Base-by-base conservation (phyloP, 2,113 vertebrate species). In the Neopipo cinnamomea region DNA sequence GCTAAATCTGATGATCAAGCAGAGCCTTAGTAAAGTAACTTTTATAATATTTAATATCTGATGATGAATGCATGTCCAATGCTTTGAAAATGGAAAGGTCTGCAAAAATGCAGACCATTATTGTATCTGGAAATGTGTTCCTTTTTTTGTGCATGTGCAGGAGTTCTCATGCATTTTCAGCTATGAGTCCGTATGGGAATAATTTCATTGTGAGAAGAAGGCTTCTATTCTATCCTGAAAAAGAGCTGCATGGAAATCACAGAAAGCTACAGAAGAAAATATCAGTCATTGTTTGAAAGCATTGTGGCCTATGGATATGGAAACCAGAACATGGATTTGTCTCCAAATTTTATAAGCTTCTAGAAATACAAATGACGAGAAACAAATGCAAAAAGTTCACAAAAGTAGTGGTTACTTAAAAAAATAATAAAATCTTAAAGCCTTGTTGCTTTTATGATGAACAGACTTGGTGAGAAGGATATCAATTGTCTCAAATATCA, bases 251-350 rank as follows among this genome's bases (percentile, higher is more conserved):
- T 17, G 41, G 68, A 92, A 96, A 71, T 91, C 82, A 95, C 20
- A 41, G 87, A 96, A 91, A 79, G 37, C 80, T 92, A 61, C 55
- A 95, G 94, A 97, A 94, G 86, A 88, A 97, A 96, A 67, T 84
- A 91, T 74, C 88, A 79, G 73, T 88, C 68, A 90, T 95, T 97
- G 96, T 96, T 95, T 96, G 70, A 84, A 88, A 83, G 74, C 27
- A 46, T 41, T 91, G 73, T 87, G 76, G 86, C 80, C 72, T 82
- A 87, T 72, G 44, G 81, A 96, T 91, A 97, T 94, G 77, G 59
- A 97, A 95, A 97, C 56, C 92, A 97, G 89, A 96, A 85, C 1
- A 5, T 61, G 85, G 53, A 92, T 87, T 96, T 91, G 53, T 55
- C 70, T 91, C 62, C 72, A 78, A 85, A 93, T 93, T 96, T 95